Base-by-base conservation (phyloP, 2,888 invertebrate genomes). In the Petrolisthes manimaculis region DNA sequence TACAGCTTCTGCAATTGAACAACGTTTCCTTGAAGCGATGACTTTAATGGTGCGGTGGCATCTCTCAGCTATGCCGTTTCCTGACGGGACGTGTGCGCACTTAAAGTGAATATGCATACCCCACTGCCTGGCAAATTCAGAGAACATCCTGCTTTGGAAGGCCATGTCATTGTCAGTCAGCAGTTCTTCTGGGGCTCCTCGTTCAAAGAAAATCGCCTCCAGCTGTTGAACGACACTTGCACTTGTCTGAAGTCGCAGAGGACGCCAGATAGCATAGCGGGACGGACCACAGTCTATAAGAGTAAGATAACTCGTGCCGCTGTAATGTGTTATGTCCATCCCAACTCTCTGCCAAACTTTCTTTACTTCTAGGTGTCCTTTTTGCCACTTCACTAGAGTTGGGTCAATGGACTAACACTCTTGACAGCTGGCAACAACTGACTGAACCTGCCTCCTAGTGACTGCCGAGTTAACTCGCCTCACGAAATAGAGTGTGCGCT, bases 21-120 rank as follows among this genome's bases (percentile, higher is more conserved):
- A 77, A 3, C 56, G 67, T 51, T 67, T 61, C 51, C 78, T 84
- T 3, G 78, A 81, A 5, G 83, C 85, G 14, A 83, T 86, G 9
- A 83, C 55, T 54, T 89, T 83, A 9, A 89, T 53, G 4, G 86
- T 89, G 8, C 82, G 80, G n/a, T 86, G 89, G 56, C 69, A 56
- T 8, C 84, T 74, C 56, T 87, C 86, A 4, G 81, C 84, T 24
- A 89, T 81, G 3, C 56, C 86, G 77, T 87, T 84, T 9, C 86
- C 84, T 0, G 61, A 75, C 3, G 87, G 54, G 18, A 80, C 77
- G n/a, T 86, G 67, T 21, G 80, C 89, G 18, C 79, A 77, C 18
- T 79, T 67, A 14, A 83, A 86, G 6, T 83, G 14, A 78, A 51
- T n/a, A 53, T 12, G 8, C 51, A 78, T 37, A 53, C 78, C 24